Evolutionary conservation across 2,888 invertebrate species (phyloP), one percentile per base, ranked within the genome.

Genomic region (Brachyptera putata): DNA sequence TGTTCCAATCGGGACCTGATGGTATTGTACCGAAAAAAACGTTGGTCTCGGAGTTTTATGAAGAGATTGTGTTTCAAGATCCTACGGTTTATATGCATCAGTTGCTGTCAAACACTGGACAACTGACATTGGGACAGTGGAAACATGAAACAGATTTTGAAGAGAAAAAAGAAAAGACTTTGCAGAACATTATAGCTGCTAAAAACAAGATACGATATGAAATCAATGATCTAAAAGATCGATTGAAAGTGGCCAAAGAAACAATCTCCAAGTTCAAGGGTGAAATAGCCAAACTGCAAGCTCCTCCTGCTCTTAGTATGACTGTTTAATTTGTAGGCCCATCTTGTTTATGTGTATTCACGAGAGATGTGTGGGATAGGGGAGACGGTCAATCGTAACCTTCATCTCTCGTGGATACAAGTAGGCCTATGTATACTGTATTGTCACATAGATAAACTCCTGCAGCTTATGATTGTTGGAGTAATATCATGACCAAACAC

Each of bases 11-110:
- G 2, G 74, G 74, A 1, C 74, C 76, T 1, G 76, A 70, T 62
- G 76, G 74, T 61, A 73, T 74, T 58, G 63, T 75, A 11, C 83
- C 85, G 24, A 81, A 86, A 66, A 86, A 87, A 69, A 82, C 83
- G 21, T 77, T 97, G 0, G 91, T 95, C 9, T 91, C 93, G 0
- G 97, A 98, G 75, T 90, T 87, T 63, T 98, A 96, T 70, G 97
- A 97, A 73, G 97, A 97, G 79, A 89, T 97, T 57, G 91, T 96
- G 0, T 94, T 94, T 71, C 91, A 92, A 75, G 92, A 93, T 72
- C 92, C 92, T 0, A 91, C 91, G 1, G 88, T 89, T 63, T 77
- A 91, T 65, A 94, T 95, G 93, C 92, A 95, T 70, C 91, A 94
- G 71, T 78, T 94, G 25, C 76, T 95, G 39, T 88, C 85, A 62